phyloP scores from a whole-genome alignment of 2,797 vertebrate species.

The Coregonus suidteri region DNA sequence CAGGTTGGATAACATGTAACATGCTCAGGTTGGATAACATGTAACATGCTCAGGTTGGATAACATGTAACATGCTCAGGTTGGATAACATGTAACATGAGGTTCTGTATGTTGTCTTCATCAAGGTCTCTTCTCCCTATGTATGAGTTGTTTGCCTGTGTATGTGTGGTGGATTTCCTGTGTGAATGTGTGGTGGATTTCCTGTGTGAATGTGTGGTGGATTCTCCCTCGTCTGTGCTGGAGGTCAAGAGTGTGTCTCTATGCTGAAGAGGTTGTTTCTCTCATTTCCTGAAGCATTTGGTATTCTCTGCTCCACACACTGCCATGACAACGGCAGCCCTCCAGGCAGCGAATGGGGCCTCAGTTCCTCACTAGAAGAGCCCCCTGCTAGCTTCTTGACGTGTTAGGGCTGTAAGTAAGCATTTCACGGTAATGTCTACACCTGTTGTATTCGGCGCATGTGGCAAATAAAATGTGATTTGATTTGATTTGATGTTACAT shows the following conservation, averaged over 20 bases:
- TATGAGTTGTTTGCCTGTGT: background rate
- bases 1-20: no score
- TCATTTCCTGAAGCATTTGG: constrained; percentile 35
- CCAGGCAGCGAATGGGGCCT: constrained; percentile 7
- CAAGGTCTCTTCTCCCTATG: background rate
- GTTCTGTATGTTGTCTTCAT: background rate
- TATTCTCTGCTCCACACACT: constrained; percentile 30
- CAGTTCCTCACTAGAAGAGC: constrained; percentile 1
- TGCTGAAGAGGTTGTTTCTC: constrained; percentile 37
- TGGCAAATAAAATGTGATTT: no score
- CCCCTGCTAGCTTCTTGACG: background rate
- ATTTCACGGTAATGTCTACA: no score
- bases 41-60: no score
- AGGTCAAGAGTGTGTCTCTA: constrained; percentile 49
- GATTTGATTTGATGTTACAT: background rate
- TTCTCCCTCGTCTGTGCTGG: constrained; percentile 36
- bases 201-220: background rate
- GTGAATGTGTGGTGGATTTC: background rate
- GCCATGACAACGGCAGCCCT: constrained; percentile 49
- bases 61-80: background rate
- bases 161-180: background rate
- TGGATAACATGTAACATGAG: background rate
- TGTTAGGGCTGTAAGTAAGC: no score
- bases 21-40: no score
- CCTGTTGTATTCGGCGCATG: no score